Percentiles rank a stretch among this genome's conserved stretches.
Evolutionary conservation across 2,797 vertebrate species (phyloP).

Genomic region (Gorsachius magnificus): DNA sequence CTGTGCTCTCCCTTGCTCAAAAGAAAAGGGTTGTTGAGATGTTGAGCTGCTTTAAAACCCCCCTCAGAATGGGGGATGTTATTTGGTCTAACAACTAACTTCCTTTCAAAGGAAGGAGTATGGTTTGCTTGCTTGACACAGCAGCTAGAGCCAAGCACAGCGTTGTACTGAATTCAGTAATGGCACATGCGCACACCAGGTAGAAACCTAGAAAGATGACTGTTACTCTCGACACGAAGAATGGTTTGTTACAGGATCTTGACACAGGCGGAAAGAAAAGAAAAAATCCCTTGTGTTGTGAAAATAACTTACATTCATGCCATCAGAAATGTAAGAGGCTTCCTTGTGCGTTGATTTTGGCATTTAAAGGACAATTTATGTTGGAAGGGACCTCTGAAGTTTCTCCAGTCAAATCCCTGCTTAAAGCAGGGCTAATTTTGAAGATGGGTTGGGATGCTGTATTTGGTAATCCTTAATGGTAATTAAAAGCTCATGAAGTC

Average conservation of each 20-base stretch:
- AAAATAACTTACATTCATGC: background rate
- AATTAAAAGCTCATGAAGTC: conserved; percentile 29
- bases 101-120: background rate
- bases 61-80: background rate
- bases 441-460: background rate
- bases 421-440: background rate
- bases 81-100: background rate
- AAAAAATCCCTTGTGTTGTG: background rate
- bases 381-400: background rate
- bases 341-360: background rate
- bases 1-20: background rate
- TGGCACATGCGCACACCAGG: background rate
- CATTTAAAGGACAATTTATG: background rate
- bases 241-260: background rate
- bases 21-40: background rate
- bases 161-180: background rate
- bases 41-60: background rate
- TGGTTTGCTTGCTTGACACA: background rate
- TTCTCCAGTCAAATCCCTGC: background rate
- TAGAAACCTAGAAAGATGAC: background rate
- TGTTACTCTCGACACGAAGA: background rate
- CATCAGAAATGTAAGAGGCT: background rate
- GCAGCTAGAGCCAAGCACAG: background rate
- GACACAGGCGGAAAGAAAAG: background rate
- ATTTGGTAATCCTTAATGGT: conserved; percentile 10